Evolutionary conservation across 2,888 invertebrate genomes (phyloP).

Genomic region (Philereme vetulata): DNA sequence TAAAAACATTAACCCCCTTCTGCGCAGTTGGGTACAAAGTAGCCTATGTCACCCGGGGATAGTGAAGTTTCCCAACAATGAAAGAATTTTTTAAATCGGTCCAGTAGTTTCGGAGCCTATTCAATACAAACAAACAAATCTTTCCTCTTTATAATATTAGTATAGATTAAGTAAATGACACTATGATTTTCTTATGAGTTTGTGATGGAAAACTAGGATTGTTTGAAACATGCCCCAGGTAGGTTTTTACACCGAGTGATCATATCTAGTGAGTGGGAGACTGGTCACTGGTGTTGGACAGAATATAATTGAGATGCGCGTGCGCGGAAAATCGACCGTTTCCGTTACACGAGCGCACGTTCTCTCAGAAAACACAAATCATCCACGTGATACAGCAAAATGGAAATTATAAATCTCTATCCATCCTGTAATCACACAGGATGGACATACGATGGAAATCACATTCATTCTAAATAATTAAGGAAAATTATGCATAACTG

Average conservation of each 20-base stretch:
- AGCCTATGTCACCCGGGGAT: too few species aligned
- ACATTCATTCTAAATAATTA: conserved; percentile 7
- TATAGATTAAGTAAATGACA: too few species aligned
- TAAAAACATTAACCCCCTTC: too few species aligned
- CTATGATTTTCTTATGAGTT: too few species aligned
- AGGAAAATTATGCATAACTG: neutral
- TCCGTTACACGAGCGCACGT: conserved; percentile 56
- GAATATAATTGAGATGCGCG: conserved; percentile 51
- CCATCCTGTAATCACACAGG: conserved; percentile 7
- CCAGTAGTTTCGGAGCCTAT: too few species aligned
- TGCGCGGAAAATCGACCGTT: conserved; percentile 70
- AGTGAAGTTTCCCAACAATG: too few species aligned
- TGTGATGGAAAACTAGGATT: too few species aligned
- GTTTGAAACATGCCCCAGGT: too few species aligned
- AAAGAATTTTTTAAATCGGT: too few species aligned
- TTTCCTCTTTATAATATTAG: too few species aligned
- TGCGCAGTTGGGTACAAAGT: too few species aligned
- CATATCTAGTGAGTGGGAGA: neutral
- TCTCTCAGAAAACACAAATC: conserved; percentile 33
- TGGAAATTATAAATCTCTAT: conserved; percentile 22
- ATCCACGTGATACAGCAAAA: conserved; percentile 35
- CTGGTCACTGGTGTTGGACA: conserved; percentile 37
- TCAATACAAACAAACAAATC: too few species aligned
- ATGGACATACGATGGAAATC: conserved; percentile 11
- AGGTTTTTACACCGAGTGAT: neutral